Conservation (phyloP, 2,888 invertebrate genomes). For the Agriopis marginaria region DNA sequence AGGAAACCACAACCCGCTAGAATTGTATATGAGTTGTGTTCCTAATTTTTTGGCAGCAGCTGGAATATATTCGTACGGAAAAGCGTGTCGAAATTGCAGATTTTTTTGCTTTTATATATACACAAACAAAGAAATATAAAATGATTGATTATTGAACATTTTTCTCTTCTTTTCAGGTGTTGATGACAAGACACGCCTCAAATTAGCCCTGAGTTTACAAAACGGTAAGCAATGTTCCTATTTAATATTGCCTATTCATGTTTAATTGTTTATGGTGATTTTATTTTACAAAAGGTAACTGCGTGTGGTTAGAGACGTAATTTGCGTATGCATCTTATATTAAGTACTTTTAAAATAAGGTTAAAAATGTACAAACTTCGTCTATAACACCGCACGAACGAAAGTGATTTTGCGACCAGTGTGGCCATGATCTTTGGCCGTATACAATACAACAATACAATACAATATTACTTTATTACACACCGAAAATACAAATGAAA, state of each 20-base stretch:
- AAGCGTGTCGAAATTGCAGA: conserved; percentile 19
- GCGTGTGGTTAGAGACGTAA: no score
- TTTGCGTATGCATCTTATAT: no score
- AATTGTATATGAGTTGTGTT: conserved; percentile 24
- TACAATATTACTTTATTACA: no score
- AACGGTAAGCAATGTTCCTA: conserved; percentile 54
- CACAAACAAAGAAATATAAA: no score
- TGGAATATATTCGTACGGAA: conserved; percentile 23
- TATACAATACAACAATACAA: no score
- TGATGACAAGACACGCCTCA: conserved; percentile 60
- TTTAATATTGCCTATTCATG: background rate
- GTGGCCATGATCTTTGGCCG: no score
- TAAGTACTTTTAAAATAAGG: no score
- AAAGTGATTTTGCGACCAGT: no score
- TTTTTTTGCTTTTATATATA: background rate
- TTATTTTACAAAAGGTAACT: background rate
- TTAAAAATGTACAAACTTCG: no score
- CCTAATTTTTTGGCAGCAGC: conserved; percentile 19
- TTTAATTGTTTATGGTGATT: background rate
- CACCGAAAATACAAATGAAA: no score
- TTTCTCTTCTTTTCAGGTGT: conserved; percentile 64
- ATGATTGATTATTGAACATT: background rate
- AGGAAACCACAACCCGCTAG: conserved; percentile 23
- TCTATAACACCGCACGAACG: no score
- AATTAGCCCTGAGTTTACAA: conserved; percentile 57